phyloP scores from a whole-genome alignment of 2,888 invertebrate species.

The Epinotia brunnichana region DNA sequence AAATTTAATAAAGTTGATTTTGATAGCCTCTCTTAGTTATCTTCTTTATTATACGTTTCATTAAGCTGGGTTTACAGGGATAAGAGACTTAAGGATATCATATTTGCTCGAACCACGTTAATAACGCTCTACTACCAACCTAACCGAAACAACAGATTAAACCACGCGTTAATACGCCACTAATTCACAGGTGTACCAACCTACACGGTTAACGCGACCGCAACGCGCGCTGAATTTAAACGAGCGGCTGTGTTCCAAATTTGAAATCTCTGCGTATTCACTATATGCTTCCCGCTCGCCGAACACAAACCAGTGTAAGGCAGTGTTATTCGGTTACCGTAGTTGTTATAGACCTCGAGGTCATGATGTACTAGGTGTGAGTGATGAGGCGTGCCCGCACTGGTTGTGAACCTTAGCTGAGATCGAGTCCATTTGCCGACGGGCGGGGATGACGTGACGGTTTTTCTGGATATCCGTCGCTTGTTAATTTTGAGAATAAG shows the following conservation, averaged over 20 bases:
- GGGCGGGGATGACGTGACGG: conserved; percentile 8
- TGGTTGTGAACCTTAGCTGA: not conserved
- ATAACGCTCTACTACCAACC: conserved; percentile 10
- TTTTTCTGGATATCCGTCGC: conserved; percentile 2
- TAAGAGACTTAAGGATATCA: too few species aligned
- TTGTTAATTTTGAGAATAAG: not conserved
- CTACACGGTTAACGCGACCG: conserved; percentile 25
- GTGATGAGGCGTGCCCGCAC: not conserved
- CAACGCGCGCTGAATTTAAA: conserved; percentile 28
- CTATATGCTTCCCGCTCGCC: not conserved
- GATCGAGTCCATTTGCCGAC: conserved; percentile 21
- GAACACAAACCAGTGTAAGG: not conserved
- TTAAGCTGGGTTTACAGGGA: too few species aligned
- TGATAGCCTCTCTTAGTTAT: too few species aligned
- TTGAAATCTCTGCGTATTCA: conserved; percentile 11
- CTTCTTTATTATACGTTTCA: too few species aligned
- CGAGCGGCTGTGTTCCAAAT: conserved; percentile 19
- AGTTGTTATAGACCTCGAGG: too few species aligned
- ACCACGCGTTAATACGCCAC: conserved; percentile 29
- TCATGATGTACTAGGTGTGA: not conserved
- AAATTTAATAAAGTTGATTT: too few species aligned
- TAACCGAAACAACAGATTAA: conserved; percentile 28
- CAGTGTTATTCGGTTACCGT: not conserved
- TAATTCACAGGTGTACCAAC: conserved; percentile 31
- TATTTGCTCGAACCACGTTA: not conserved